Base-by-base conservation (phyloP, 2,888 invertebrate species). In the Fragum sueziense region DNA sequence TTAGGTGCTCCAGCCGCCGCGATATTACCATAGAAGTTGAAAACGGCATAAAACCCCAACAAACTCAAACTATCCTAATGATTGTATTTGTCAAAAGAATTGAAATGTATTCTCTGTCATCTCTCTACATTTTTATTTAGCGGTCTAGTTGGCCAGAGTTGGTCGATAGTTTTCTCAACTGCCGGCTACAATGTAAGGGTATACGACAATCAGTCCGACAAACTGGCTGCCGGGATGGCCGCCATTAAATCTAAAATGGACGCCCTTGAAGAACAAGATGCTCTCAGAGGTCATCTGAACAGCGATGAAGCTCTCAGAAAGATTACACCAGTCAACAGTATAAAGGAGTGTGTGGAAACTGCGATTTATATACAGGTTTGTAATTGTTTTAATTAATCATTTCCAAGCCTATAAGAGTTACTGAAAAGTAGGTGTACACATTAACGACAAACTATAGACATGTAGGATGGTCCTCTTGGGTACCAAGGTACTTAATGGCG, bases 131-230 rank as follows among this genome's bases (percentile, higher is more conserved):
- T 20, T 57, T 4, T n/a, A 7, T 57, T 22, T 2, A 99, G 98
- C 93, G 99, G 99, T 3, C 94, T 99, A 73, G 98, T 99, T 88
- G 99, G 99, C 3, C 95, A 97, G 77, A 98, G 98, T 89, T 99
- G 98, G 98, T 97, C 98, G 0, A 98, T 99, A 97, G 94, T 99
- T 37, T 99, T 98, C 93, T 97, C 98, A 11, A 85, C 89, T 22
- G 97, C 96, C 4, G 98, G 98, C 11, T 98, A 98, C 93, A 95
- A 96, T 91, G 98, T 99, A 34, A 94, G 95, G 20, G 94, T 99
- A 65, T 99, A 95, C 92, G 99, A 99, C 84, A 86, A 90, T 22
- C 78, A 86, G 4, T 75, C 86, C 0, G 82, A 80, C 0, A 91
- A 90, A 71, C 73, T 91, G 4, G 34, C 57, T 3, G 69, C 77